Base-by-base conservation (phyloP, 2,113 vertebrate species). In the Rynchops niger region DNA sequence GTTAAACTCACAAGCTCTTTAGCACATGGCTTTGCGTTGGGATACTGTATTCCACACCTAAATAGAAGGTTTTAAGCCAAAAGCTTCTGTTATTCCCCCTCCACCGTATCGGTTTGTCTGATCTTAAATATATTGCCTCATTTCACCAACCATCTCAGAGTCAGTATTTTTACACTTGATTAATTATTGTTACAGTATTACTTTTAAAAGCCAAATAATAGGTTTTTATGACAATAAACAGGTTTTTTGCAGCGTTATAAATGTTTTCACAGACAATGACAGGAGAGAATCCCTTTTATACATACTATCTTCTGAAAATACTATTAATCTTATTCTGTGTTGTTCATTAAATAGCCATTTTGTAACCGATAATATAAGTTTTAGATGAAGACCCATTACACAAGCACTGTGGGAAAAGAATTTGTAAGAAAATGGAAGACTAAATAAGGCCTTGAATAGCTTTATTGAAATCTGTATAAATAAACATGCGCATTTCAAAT, bases 391-490 rank as follows among this genome's bases (percentile, higher is more conserved):
- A 63, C 11, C 12, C 82, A 74, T 73, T 85, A 96, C 90, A 89
- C n/a, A 86, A 77, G 70, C 49, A 50, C 61, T 8, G 55, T 56
- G 55, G 94, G 47, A 90, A 92, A 94, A 97, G 58, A 91, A 92
- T 82, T 65, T 93, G 93, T 90, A 98, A 98, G 88, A 97, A 98
- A 97, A 74, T 81, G 74, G 94, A 96, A 94, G 97, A 98, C 97
- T 94, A 97, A 96, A 72, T 97, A 99, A 98, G 98, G 99, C 99
- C 98, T 99, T 99, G 98, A 99, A 99, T 98, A 99, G 98, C 99
- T 99, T 99, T 99, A 99, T 99, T 99, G 98, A 99, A 99, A 98
- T 99, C 98, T 99, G 99, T 99, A 99, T 99, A 99, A 99, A 99
- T 99, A 99, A 99, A 99, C 99, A 99, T 99, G 99, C 99, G 99